Percentiles rank a stretch among this genome's conserved stretches.
These are phyloP conservation scores for Coreius guichenoti DNA, from an alignment of 2,797 vertebrate species.

Conservation along the genomic window DNA sequence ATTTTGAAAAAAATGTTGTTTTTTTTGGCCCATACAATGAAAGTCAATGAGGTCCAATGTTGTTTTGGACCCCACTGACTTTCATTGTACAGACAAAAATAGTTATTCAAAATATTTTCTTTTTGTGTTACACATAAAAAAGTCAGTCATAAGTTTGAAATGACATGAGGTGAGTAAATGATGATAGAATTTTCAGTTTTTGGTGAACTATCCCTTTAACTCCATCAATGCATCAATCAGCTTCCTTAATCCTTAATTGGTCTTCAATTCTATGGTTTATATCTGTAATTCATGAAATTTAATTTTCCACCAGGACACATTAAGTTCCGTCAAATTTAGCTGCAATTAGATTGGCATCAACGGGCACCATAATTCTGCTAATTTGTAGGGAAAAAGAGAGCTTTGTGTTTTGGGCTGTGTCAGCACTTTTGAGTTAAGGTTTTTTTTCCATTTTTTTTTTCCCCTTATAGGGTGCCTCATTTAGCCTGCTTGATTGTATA, in stretches of 20 bases:
- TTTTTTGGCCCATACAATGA: not conserved
- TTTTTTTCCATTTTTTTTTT: conserved; percentile 56
- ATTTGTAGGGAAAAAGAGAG: conserved; percentile 61
- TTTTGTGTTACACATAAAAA: not conserved
- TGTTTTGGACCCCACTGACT: no score
- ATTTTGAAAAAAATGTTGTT: no score
- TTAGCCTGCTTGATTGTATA: conserved; percentile 62
- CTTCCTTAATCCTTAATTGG: conserved; percentile 71
- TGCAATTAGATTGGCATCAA: conserved; percentile 71
- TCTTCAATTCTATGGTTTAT: conserved; percentile 65
- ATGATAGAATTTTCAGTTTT: not conserved
- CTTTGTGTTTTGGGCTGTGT: conserved; percentile 61
- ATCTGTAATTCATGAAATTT: conserved; percentile 67
- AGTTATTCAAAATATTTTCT: not conserved
- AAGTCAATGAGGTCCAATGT: not conserved
- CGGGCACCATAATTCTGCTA: conserved; percentile 64
- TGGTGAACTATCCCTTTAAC: conserved; percentile 37
- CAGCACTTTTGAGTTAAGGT: conserved; percentile 62
- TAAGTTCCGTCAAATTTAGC: conserved; percentile 73
- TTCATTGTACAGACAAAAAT: not conserved
- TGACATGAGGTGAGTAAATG: not conserved
- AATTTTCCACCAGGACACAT: conserved; percentile 70
- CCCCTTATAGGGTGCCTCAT: conserved; percentile 57
- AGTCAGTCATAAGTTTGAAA: not conserved
- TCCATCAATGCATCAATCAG: conserved; percentile 66